Base-by-base conservation (phyloP, 1,140 invertebrate species). In the Tyrophagus putrescentiae region DNA sequence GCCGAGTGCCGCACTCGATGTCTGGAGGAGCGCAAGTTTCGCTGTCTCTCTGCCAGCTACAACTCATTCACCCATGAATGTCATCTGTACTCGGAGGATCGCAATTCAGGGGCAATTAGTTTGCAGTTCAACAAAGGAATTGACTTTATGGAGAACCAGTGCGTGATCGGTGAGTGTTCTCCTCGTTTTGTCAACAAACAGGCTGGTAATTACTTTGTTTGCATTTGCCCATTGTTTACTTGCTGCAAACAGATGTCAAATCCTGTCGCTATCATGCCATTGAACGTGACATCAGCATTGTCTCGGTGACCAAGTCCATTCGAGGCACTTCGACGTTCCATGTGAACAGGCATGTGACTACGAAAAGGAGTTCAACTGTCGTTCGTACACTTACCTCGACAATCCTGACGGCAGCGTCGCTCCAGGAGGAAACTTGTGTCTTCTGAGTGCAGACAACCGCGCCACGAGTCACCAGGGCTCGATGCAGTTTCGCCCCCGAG, bases 121-220 rank as follows among this genome's bases (percentile, higher is more conserved):
- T 66, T 54, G 69, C 68, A 56, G 50, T 67, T 56, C 44, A 65
- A 64, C 0, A 52, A 62, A 18, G 67, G 65, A 11, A 70, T 70
- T 5, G 74, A 77, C 65, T 77, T 77, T 63, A 65, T 77, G 64
- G 76, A 77, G 65, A 77, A 77, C 64, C 75, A 76, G 65, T 77
- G 76, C 62, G 70, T 69, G 36, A 66, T 72, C 18, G 68, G 75
- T 76, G 69, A 67, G 68, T 65, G 21, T 21, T 4, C 9, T n/a
- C n/a, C n/a, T n/a, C 13, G n/a, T 36, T 28, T 7, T 25, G 32
- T 62, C 28, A 61, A 16, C 25, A 7, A 9, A 31, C n/a, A n/a
- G n/a, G n/a, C n/a, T n/a, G n/a, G 3, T 13, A 18, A 54, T 32
- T 31, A 3, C 31, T 13, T 31, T 44, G 9, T 41, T 62, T 11